Evolutionary conservation across 2,797 vertebrate genomes (phyloP).

Genomic region (Dicrostonyx torquatus): DNA sequence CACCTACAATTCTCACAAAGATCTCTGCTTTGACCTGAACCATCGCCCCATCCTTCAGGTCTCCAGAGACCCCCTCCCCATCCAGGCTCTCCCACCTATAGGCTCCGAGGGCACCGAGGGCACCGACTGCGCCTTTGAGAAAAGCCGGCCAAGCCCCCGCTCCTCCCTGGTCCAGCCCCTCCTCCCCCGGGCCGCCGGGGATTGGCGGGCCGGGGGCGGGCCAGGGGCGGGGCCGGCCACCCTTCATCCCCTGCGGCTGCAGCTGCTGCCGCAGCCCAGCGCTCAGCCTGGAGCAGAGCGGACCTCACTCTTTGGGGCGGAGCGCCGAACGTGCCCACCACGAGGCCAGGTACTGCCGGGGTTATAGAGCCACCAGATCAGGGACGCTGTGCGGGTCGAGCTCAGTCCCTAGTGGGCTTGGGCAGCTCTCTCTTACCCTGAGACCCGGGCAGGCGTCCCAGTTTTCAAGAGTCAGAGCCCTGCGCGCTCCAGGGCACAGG

Average conservation of each 20-base stretch:
- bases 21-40: neutral
- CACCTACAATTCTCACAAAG: neutral
- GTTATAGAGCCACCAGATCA: neutral
- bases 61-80: neutral
- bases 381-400: neutral
- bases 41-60: neutral
- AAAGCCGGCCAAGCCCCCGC: neutral
- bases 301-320: constrained; percentile 46
- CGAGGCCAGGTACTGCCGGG: constrained; percentile 70
- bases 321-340: constrained; percentile 48
- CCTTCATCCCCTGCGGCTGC: constrained; percentile 69
- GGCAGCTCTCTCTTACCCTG: neutral
- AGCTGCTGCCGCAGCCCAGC: neutral
- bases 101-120: neutral
- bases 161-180: constrained; percentile 65
- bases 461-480: neutral
- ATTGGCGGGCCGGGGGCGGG: constrained; percentile 76
- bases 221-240: constrained; percentile 77
- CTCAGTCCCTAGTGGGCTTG: neutral
- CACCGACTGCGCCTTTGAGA: neutral
- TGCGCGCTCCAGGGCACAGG: neutral
- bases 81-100: neutral
- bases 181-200: constrained; percentile 62
- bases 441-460: neutral
- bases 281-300: constrained; percentile 51